A percentile compares a stretch with the other conserved stretches of the same genome.
These are phyloP conservation scores for Xestia c-nigrum DNA, from an alignment of 2,888 invertebrate species.

Conservation along the genomic window DNA sequence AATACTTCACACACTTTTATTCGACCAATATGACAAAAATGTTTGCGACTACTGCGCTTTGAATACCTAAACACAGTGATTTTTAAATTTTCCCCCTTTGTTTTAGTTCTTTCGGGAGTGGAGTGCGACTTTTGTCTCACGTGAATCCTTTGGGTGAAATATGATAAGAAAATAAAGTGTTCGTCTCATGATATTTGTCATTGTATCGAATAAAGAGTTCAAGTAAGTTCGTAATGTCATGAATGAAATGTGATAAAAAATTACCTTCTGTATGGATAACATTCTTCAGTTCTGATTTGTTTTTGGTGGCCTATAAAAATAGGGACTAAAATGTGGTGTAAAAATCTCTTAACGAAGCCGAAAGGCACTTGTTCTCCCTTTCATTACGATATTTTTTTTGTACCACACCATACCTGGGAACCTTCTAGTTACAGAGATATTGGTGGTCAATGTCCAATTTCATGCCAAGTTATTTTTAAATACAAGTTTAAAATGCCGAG, in stretches of 20 bases:
- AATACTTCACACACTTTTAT: slow-evolving; percentile 80
- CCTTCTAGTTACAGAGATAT: no score
- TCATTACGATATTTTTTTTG: no score
- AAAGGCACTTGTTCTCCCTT: no score
- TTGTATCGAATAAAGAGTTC: slow-evolving; percentile 29
- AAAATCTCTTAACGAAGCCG: no score
- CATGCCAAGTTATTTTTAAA: no score
- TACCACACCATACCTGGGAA: no score
- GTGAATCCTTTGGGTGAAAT: slow-evolving; percentile 33
- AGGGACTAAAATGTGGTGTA: background rate
- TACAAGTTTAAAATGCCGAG: no score
- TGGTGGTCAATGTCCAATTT: no score
- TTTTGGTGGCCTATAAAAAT: background rate
- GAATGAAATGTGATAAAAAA: background rate
- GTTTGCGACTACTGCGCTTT: slow-evolving; percentile 82
- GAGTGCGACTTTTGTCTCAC: slow-evolving; percentile 45
- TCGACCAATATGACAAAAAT: slow-evolving; percentile 85
- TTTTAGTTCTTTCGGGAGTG: slow-evolving; percentile 45
- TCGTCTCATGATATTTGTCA: slow-evolving; percentile 35
- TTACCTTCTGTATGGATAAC: background rate
- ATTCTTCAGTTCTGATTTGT: background rate
- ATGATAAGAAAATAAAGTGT: slow-evolving; percentile 30
- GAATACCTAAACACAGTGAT: slow-evolving; percentile 78
- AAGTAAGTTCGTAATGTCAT: background rate
- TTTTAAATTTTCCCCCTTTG: slow-evolving; percentile 62